A percentile compares a stretch with the other conserved stretches of the same genome.
phyloP scores from a whole-genome alignment of 2,888 invertebrate genomes.

The Folsomia manolachei region DNA sequence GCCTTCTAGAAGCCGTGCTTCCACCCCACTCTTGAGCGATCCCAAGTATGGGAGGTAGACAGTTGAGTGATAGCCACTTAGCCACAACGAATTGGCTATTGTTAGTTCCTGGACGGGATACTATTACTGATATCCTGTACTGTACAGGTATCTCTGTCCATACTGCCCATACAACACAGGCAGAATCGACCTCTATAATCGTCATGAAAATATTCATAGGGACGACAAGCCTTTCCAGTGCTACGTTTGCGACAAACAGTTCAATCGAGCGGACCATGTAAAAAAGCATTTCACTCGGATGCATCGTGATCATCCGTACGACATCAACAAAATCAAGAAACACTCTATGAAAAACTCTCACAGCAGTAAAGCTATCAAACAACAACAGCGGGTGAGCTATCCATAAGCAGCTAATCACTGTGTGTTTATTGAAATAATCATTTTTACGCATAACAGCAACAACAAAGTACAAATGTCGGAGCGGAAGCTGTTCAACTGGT shows the following conservation, averaged over 20 bases:
- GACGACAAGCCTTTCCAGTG: slow-evolving; percentile 93
- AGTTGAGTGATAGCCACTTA: no score
- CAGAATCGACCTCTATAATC: slow-evolving; percentile 81
- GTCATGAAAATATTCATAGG: slow-evolving; percentile 89
- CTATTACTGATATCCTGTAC: no score
- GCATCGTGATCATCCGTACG: slow-evolving; percentile 86
- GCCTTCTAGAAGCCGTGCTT: slow-evolving; percentile 51
- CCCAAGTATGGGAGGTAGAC: no score
- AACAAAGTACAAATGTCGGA: slow-evolving; percentile 19
- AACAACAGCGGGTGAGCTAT: slow-evolving; percentile 15
- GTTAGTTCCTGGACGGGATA: no score
- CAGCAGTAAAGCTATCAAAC: neutral
- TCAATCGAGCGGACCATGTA: slow-evolving; percentile 90
- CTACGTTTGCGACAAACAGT: slow-evolving; percentile 87
- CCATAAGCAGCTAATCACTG: neutral
- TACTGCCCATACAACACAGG: slow-evolving; percentile 90
- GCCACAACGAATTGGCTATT: no score
- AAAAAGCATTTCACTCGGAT: slow-evolving; percentile 90
- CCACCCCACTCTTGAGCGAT: slow-evolving; percentile 65
- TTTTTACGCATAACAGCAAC: slow-evolving; percentile 21
- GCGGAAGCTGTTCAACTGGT: slow-evolving; percentile 12
- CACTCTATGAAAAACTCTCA: slow-evolving; percentile 53
- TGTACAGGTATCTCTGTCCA: slow-evolving; percentile 74
- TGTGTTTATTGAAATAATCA: neutral
- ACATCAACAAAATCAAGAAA: slow-evolving; percentile 74